Evolutionary conservation across 1,140 invertebrate species (phyloP), one percentile per base, ranked within the genome.

Genomic region (Episyrphus balteatus): DNA sequence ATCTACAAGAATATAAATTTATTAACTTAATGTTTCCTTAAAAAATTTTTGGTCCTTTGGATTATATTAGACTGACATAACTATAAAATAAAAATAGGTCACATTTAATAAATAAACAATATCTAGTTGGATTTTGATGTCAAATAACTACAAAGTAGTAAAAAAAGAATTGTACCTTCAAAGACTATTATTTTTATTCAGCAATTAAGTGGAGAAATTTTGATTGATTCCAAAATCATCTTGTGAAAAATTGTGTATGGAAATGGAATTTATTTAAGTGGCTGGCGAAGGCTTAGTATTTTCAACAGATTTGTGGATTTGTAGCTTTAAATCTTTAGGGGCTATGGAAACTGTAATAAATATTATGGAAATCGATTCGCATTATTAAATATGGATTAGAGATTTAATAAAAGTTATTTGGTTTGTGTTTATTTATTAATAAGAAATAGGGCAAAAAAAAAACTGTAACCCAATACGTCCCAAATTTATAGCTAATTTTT

Each of bases 91-190:
- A n/a, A n/a, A n/a, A n/a, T n/a, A n/a, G n/a, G n/a, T n/a, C n/a
- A n/a, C n/a, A n/a, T n/a, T n/a, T n/a, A n/a, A n/a, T n/a, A n/a
- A n/a, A n/a, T n/a, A n/a, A n/a, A n/a, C n/a, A n/a, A n/a, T n/a
- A n/a, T 66, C 62, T 37, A 66, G 61, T 39, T 66, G 63, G 63
- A 15, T 63, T n/a, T 42, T 66, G 14, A 54, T 62, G 52, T 46
- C 55, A 3, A 52, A 62, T 15, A 56, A 55, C 14, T 50, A 47
- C 33, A 38, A 15, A 2, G 48, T 51, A 7, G 44, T 37, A 0
- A 42, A 44, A 11, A 11, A 36, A 5, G 50, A 60, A 32, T 57
- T 66, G 15, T 57, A 53, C 33, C 41, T 66, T 5, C 42, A 55
- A 14, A 62, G 63, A 1, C 37, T n/a, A n/a, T 66, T 2, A 52